Evolutionary conservation across 1,140 invertebrate species (phyloP).

Genomic region (Ips typographus): DNA sequence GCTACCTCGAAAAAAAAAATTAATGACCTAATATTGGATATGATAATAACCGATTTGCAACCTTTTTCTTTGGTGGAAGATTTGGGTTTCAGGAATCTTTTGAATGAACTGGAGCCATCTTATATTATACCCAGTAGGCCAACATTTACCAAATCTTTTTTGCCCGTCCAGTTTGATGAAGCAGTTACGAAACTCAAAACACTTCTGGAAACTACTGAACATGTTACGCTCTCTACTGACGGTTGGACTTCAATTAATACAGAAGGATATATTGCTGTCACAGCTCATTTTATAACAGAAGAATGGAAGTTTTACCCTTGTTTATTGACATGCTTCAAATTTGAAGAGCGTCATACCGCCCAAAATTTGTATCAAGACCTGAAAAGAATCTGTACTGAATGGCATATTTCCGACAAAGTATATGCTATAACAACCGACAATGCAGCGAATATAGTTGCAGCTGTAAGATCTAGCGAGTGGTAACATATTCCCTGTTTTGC

Average conservation of each 20-base stretch:
- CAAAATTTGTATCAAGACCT: constrained; percentile 11
- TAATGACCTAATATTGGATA: constrained; percentile 12
- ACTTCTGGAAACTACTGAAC: not conserved
- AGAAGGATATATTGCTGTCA: constrained; percentile 9
- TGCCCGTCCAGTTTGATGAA: constrained; percentile 13
- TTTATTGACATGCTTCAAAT: constrained; percentile 13
- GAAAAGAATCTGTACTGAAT: constrained; percentile 17
- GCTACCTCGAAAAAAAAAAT: constrained; percentile 14
- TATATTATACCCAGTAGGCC: constrained; percentile 12
- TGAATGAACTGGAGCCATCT: constrained; percentile 19
- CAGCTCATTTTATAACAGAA: constrained; percentile 12
- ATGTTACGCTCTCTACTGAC: constrained; percentile 11
- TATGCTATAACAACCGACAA: constrained; percentile 13
- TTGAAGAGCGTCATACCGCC: constrained; percentile 11
- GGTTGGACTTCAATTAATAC: constrained; percentile 10
- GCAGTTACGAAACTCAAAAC: constrained; percentile 7
- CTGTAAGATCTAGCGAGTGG: constrained; percentile 4
- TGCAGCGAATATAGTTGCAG: constrained; percentile 12
- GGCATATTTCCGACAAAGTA: constrained; percentile 16
- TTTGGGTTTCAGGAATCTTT: constrained; percentile 12
- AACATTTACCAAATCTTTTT: constrained; percentile 18
- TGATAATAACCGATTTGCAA: constrained; percentile 15
- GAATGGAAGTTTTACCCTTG: constrained; percentile 7
- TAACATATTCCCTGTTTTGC: constrained; percentile 19
- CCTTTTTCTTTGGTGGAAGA: constrained; percentile 16